Evolutionary conservation across 2,888 invertebrate species (phyloP), one percentile per base, ranked within the genome.

Genomic region (Galerucella pusilla): DNA sequence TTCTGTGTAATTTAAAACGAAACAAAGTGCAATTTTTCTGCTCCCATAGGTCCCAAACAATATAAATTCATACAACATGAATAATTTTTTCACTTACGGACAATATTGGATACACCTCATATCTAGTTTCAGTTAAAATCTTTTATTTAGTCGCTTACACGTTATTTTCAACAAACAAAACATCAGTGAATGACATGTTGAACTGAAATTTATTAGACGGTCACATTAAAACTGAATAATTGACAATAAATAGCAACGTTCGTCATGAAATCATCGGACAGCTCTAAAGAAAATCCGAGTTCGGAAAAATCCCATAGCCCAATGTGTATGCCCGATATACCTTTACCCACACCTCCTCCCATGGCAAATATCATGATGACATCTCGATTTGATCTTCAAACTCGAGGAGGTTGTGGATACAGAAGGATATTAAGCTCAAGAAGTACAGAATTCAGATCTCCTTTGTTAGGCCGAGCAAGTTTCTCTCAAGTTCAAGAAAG

Each of bases 301-400:
- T 66, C 77, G 74, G 71, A 81, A 80, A 75, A 81, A 77, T 72
- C 67, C 0, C 77, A 74, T 5, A 79, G 79, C 61, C 84, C 85
- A 63, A 80, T 84, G 20, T 84, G 83, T 71, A 77, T 85, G 74
- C 83, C 86, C 0, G 87, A 88, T 79, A 75, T 88, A 67, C 87
- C 87, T 7, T 82, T 87, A 12, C 87, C 87, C 12, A 86, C 87
- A 16, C 87, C 87, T 28, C 88, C 88, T 46, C 88, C 88, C 20
- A 88, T 88, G 88, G 86, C 86, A 49, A 87, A 88, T 75, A 85
- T 88, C 68, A 85, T 86, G 82, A 82, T 85, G 83, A 86, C 86
- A 14, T 87, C 87, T 61, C 82, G 86, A 42, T 85, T 87, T 68
- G 86, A 86, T 78, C 80, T 85, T 71, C 83, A 84, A 45, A 83